Base-by-base conservation (phyloP, 2,797 vertebrate species). In the Anableps anableps region DNA sequence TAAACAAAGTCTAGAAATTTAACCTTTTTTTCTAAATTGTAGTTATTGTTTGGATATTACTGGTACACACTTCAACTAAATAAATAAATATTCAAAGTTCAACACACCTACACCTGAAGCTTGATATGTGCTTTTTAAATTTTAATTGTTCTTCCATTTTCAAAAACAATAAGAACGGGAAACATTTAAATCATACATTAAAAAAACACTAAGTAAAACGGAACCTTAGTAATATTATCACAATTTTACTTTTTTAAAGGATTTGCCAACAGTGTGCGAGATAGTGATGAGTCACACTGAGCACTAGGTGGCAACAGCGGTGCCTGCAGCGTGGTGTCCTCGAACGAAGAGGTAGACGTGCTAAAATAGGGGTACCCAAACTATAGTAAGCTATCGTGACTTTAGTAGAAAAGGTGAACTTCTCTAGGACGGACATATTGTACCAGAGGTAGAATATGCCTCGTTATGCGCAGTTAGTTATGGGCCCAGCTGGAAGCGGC, bases 401-500 rank as follows among this genome's bases (percentile, higher is more conserved):
- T 29, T 34, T 16, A 60, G 17, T 17, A 13, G 73, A 14, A 74
- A 36, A 13, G 8, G 0, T 4, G 31, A 48, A 38, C 19, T 81
- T 71, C 2, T 43, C 0, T 17, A 13, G 8, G 3, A 4, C 21
- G 8, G 1, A 5, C n/a, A 21, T 1, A 0, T 23, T 16, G 64
- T 43, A 0, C n/a, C 1, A 53, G 80, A 78, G 80, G 72, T 55
- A 79, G 0, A 72, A 99, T n/a, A 71, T 99, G 98, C 98, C 98
- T 80, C 97, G 98, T 0, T 99, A 94, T 31, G 98, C 98, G 4
- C 98, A 99, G 92, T 88, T 99, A 0, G 98, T 99, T 73, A 99
- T 99, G 96, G 98, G 98, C 14, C 98, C 98, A 2, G 98, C 98
- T 0, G 98, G 98, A 31, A 99, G 98, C 88, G 98, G 98, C 16